Base-by-base conservation (phyloP, 2,888 invertebrate genomes). In the Pocota personata region DNA sequence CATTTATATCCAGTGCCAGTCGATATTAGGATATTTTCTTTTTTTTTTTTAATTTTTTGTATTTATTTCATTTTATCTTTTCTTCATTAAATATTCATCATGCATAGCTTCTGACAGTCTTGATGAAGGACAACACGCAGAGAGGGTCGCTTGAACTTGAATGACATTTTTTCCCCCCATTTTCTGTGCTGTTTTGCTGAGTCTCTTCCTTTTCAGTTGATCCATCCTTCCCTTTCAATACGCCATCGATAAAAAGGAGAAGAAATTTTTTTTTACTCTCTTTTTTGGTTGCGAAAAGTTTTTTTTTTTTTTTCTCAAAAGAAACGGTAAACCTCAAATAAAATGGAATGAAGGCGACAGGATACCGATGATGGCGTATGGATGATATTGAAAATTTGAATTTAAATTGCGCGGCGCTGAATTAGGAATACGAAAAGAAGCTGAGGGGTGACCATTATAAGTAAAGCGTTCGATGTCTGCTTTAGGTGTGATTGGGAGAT, bases 371-470 rank as follows among this genome's bases (percentile, higher is more conserved):
- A 14, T 72, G 58, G 72, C 37, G 60, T 58, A 62, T 55, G 52
- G 62, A 32, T 75, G 76, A 67, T 77, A 77, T 69, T 77, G 77
- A 69, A 79, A 79, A 79, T 79, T 79, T 71, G 57, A 79, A 79
- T 79, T 57, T 72, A 79, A 79, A 79, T 79, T 79, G 57, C 71
- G 71, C 64, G 64, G 21, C 40, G 40, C 14, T 48, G 72, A 55
- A 57, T 79, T 72, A 76, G 48, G 57, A 67, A 58, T 40, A 35
- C 62, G 55, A 35, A 57, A 46, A 5, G 21, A 12, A 14, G 16
- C 32, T 43, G 46, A 12, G 75, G 43, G 75, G 77, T 69, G 77
- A 67, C 77, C 60, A 69, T 67, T 60, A 52, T 43, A 24, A n/a
- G 24, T 30, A 35, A 40, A 35, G n/a, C 64, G 46, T 21, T 62